Percentiles rank a stretch among this genome's conserved stretches.
Evolutionary conservation across 2,797 vertebrate genomes (phyloP).

Genomic region (Molossus molossus): DNA sequence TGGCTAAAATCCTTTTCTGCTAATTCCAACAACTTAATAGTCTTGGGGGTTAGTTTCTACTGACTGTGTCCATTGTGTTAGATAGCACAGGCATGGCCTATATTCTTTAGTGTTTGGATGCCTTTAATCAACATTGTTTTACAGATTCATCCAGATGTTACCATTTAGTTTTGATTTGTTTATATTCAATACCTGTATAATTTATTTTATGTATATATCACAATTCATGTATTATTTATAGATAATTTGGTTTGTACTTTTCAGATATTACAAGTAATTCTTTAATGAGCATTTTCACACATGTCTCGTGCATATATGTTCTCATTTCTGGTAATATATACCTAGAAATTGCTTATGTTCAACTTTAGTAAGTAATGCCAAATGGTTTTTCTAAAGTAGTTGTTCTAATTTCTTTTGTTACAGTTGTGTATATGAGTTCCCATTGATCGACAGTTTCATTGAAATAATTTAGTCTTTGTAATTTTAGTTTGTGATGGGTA

Average conservation of each 20-base stretch:
- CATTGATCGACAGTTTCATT: background rate
- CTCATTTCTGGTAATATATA: background rate
- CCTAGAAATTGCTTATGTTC: background rate
- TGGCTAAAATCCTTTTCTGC: background rate
- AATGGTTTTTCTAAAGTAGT: background rate
- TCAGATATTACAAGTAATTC: background rate
- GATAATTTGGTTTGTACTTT: background rate
- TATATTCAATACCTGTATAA: background rate
- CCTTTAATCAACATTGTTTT: background rate
- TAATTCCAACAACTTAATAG: background rate
- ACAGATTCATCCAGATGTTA: constrained; percentile 6
- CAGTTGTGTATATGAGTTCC: background rate
- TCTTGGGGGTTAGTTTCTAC: background rate
- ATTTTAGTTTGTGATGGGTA: background rate
- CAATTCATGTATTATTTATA: constrained; percentile 8
- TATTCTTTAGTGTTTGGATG: background rate
- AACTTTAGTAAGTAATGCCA: background rate
- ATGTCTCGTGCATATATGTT: background rate
- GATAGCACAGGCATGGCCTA: background rate
- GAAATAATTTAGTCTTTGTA: background rate
- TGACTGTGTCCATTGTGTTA: background rate
- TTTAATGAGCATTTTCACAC: background rate
- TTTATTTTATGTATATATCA: background rate
- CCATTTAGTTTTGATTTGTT: constrained; percentile 44
- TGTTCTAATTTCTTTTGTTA: background rate